These are phyloP conservation scores for Xestia c-nigrum DNA, from an alignment of 2,888 invertebrate genomes.

Conservation along the genomic window DNA sequence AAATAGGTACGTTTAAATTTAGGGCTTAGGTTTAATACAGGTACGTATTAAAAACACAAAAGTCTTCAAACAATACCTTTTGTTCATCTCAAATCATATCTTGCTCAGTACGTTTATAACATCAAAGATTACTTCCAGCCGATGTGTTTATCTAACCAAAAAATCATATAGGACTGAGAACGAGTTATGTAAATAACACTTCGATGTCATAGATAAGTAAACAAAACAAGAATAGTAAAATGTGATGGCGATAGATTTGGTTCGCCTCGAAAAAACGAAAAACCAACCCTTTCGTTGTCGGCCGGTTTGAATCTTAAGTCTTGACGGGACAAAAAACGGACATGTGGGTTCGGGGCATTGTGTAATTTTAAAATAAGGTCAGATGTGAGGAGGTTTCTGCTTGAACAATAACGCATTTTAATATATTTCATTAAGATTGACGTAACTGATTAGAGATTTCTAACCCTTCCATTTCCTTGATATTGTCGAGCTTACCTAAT, in stretches of 20 bases:
- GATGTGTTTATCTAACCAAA: constrained; percentile 60
- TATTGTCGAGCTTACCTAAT: constrained; percentile 65
- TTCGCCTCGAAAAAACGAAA: constrained; percentile 76
- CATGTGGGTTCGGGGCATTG: constrained; percentile 83
- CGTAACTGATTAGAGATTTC: constrained; percentile 83
- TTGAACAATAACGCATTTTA: constrained; percentile 88
- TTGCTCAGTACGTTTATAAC: constrained; percentile 48
- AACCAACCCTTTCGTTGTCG: constrained; percentile 88
- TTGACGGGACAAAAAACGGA: constrained; percentile 84
- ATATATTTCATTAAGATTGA: constrained; percentile 90
- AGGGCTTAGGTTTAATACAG: not conserved
- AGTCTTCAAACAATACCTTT: constrained; percentile 40
- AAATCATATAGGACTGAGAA: constrained; percentile 65
- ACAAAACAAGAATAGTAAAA: constrained; percentile 80
- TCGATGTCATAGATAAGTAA: constrained; percentile 72
- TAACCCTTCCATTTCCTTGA: constrained; percentile 76
- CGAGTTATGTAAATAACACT: constrained; percentile 76
- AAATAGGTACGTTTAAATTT: not conserved
- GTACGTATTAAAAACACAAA: constrained; percentile 11
- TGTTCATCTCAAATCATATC: constrained; percentile 54
- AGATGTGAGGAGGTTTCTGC: constrained; percentile 84
- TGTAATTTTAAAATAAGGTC: constrained; percentile 83
- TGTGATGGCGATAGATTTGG: constrained; percentile 84
- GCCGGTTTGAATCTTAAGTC: constrained; percentile 81
- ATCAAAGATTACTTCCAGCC: constrained; percentile 59